Percentiles rank a stretch among this genome's conserved stretches.
Evolutionary conservation across 2,888 invertebrate genomes (phyloP).

Genomic region (Laspeyria flexula): DNA sequence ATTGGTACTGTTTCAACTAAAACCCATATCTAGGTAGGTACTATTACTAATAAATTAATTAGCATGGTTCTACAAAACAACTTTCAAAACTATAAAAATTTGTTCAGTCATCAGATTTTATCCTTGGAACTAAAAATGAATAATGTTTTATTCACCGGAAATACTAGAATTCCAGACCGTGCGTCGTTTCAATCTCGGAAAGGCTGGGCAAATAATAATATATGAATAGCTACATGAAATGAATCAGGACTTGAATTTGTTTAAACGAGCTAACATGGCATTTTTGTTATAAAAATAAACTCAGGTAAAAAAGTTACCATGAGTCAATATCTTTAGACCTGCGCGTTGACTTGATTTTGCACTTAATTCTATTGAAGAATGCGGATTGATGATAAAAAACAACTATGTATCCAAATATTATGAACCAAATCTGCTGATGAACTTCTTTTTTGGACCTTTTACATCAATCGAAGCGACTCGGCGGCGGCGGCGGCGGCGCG

Average conservation of each 20-base stretch:
- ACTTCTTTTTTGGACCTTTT: constrained; percentile 13
- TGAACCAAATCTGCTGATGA: constrained; percentile 11
- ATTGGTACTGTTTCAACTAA: too few species aligned
- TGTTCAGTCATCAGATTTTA: not conserved
- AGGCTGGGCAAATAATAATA: constrained; percentile 23
- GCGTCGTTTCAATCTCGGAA: constrained; percentile 24
- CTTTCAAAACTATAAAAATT: not conserved
- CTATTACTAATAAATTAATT: too few species aligned
- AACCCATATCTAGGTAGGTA: too few species aligned
- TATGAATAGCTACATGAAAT: constrained; percentile 39
- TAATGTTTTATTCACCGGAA: constrained; percentile 29
- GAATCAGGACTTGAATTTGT: constrained; percentile 50
- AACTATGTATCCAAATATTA: constrained; percentile 30
- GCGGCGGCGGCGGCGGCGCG: too few species aligned
- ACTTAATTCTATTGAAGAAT: constrained; percentile 65
- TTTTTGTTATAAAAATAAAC: constrained; percentile 74
- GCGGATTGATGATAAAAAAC: constrained; percentile 49
- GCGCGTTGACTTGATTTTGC: constrained; percentile 61
- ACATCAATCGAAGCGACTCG: too few species aligned
- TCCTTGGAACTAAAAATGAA: not conserved
- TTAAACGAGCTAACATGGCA: constrained; percentile 49
- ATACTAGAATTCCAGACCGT: constrained; percentile 36
- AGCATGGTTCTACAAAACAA: not conserved
- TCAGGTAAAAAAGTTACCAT: constrained; percentile 71
- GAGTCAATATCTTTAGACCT: constrained; percentile 64